Percentiles rank a stretch among this genome's conserved stretches.
Evolutionary conservation across 2,113 vertebrate genomes (phyloP).

Genomic region (Chamaetylas fuelleborni): DNA sequence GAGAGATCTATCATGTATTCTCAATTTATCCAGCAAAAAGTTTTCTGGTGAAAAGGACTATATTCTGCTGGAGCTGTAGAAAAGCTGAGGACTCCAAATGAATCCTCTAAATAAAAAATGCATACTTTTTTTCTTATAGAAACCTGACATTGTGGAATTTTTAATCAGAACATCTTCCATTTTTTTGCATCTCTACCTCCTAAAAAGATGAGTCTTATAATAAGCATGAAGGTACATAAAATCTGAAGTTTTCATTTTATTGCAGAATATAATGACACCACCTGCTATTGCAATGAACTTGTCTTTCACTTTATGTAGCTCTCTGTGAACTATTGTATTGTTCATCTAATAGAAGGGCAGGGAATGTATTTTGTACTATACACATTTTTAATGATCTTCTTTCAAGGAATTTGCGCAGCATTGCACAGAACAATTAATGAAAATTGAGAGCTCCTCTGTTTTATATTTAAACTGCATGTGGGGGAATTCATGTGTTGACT

Average conservation of each 20-base stretch:
- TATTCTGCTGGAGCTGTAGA: neutral
- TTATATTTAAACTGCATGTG: neutral
- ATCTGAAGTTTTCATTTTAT: neutral
- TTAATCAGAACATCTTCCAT: neutral
- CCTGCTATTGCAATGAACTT: neutral
- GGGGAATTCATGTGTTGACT: neutral
- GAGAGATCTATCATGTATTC: neutral
- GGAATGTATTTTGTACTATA: neutral
- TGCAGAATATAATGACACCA: neutral
- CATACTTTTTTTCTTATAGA: rapidly evolving
- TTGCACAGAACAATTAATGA: neutral
- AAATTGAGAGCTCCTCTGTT: neutral
- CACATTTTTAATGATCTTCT: neutral
- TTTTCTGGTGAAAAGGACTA: neutral
- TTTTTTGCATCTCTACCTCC: neutral
- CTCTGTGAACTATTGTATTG: neutral
- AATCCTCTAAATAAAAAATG: neutral
- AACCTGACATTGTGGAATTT: neutral
- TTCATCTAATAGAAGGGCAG: neutral
- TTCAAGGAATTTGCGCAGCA: neutral
- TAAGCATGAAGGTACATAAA: neutral
- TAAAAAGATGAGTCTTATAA: neutral
- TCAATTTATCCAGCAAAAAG: neutral
- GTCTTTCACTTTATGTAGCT: neutral
- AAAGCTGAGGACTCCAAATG: neutral